Base-by-base conservation (phyloP, 2,888 invertebrate species). In the Ectemnius continuus region DNA sequence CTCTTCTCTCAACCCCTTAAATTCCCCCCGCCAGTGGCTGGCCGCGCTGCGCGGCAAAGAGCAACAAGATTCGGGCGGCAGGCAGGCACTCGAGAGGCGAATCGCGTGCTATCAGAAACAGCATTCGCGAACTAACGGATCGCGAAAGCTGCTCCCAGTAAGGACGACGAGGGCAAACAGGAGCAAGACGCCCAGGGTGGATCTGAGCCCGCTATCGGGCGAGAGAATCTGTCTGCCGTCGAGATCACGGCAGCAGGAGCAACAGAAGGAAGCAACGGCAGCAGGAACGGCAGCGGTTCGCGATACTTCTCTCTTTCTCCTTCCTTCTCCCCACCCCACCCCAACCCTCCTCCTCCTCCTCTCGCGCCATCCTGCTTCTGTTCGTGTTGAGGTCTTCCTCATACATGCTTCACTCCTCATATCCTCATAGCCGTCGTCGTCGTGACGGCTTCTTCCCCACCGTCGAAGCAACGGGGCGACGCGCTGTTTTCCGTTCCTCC, bases 221-320 rank as follows among this genome's bases (percentile, higher is more conserved):
- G 67, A 70, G 60, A 73, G 74, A 76, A 74, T 76, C 78, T 77
- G 70, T 69, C 64, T 76, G 79, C 70, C 63, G 80, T 74, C 80
- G 81, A 81, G 86, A 86, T 87, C 84, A 81, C 84, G 73, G 77
- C 80, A 73, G 79, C 85, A 70, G 84, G 74, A 83, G 84, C 81
- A 81, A 76, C 83, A 74, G 82, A 75, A 72, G 75, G 73, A 81
- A 82, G 73, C 70, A 81, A 76, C 81, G 72, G 78, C 76, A 81
- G 81, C 83, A 74, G 78, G 73, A 76, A 73, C 84, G 66, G 80
- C 79, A 79, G 82, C 79, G 69, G 70, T 57, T 70, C 14, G 70
- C 70, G 78, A 78, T 78, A 78, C 11, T 59, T 28, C 52, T 47
- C 58, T 45, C 69, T 52, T 59, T 62, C 68, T 75, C 75, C 76